A percentile compares a stretch with the other conserved stretches of the same genome.
Conservation (phyloP, 2,113 vertebrate genomes). For the Phycodurus eques region DNA sequence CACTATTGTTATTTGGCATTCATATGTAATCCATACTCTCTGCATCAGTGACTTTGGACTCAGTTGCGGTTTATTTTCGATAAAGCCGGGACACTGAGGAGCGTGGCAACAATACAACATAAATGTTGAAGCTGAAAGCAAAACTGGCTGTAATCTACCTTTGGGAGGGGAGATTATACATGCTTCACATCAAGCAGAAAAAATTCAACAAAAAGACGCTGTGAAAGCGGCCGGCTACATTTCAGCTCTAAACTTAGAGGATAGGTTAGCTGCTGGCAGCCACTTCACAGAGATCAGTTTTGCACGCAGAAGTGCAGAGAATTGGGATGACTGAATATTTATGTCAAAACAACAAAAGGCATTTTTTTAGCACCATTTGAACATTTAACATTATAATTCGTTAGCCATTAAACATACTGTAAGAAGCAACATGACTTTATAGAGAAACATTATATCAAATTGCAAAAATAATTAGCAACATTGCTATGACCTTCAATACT, state of each 20-base stretch:
- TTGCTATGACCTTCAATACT: background rate
- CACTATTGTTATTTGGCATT: constrained; percentile 22
- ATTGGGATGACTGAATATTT: constrained; percentile 1
- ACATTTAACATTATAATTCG: background rate
- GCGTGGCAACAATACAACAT: constrained; percentile 48
- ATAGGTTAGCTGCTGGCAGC: constrained; percentile 41
- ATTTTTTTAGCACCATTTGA: background rate
- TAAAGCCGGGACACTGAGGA: constrained; percentile 43
- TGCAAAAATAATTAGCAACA: background rate
- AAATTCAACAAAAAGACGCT: constrained; percentile 52
- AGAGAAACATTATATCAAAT: too few relatives aligned
- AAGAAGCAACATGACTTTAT: too few relatives aligned
- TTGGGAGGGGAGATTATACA: constrained; percentile 66
- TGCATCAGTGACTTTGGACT: constrained; percentile 50
- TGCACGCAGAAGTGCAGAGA: constrained; percentile 16
- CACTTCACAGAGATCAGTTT: constrained; percentile 16
- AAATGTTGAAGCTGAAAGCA: constrained; percentile 49
- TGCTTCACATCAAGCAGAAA: constrained; percentile 60
- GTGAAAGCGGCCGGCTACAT: constrained; percentile 47
- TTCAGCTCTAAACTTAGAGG: constrained; percentile 36
- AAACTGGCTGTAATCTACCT: constrained; percentile 61
- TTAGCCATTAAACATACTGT: background rate
- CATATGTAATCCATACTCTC: constrained; percentile 35
- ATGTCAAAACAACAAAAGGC: background rate
- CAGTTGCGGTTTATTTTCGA: constrained; percentile 37